These are phyloP conservation scores for Callosobruchus maculatus DNA, from an alignment of 2,888 invertebrate species.

Conservation along the genomic window DNA sequence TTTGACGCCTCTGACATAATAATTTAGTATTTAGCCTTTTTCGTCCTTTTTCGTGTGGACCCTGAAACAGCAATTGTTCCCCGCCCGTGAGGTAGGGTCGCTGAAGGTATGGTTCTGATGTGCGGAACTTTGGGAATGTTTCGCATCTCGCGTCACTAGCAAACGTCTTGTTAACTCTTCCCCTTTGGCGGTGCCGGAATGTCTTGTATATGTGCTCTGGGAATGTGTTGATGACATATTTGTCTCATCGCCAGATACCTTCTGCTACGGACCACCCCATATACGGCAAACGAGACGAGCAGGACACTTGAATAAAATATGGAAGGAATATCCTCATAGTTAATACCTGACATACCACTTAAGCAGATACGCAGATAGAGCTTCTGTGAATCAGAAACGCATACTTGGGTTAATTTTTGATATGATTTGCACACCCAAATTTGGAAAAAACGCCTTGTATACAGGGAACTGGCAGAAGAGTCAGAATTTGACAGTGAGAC, in stretches of 20 bases:
- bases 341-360: no score
- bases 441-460: no score
- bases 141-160: conserved; percentile 42
- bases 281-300: background rate
- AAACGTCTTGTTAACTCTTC: conserved; percentile 42
- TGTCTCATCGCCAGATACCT: conserved; percentile 35
- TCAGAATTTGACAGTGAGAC: no score
- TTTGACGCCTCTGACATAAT: no score
- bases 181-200: conserved; percentile 35
- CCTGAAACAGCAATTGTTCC: background rate
- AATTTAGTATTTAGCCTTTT: no score
- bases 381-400: no score
- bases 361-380: no score
- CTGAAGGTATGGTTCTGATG: conserved; percentile 43
- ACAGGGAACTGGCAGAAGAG: no score
- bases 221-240: conserved; percentile 48
- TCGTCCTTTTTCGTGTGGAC: background rate
- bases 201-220: conserved; percentile 33
- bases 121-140: conserved; percentile 46
- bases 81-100: conserved; percentile 18
- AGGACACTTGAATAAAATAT: background rate
- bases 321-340: background rate
- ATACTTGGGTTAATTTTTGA: no score
- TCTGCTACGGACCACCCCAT: conserved; percentile 2
- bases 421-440: no score